Conservation (phyloP, 2,113 vertebrate species). For the Telmatochromis sp. region DNA sequence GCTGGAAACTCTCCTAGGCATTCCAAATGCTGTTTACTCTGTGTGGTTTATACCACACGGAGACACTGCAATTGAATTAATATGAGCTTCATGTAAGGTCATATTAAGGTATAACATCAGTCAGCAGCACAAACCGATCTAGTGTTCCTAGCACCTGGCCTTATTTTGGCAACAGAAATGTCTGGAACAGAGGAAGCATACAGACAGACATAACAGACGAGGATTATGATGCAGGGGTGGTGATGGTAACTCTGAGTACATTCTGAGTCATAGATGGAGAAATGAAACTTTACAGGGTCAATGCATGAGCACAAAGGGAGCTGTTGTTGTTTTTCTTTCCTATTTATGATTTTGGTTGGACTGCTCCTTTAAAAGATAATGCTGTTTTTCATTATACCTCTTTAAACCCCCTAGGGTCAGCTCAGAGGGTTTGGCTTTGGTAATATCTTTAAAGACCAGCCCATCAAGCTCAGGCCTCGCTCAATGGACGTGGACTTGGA, state of each 20-base stretch:
- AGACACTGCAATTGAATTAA: neutral
- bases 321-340: neutral
- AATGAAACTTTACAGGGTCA: neutral
- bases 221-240: neutral
- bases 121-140: neutral
- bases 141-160: neutral
- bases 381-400: neutral
- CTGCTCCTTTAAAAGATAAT: neutral
- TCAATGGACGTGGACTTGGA: conserved; percentile 89
- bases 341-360: neutral
- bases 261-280: neutral
- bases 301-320: fast-evolving
- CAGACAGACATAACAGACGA: neutral
- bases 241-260: neutral
- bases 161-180: neutral
- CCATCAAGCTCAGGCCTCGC: conserved; percentile 90
- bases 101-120: neutral
- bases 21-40: neutral
- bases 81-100: neutral
- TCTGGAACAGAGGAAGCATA: neutral
- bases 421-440: conserved; percentile 94
- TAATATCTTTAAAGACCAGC: conserved; percentile 97
- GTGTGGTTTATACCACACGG: neutral
- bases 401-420: neutral
- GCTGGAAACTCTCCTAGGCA: neutral